phyloP scores from a whole-genome alignment of 1,140 invertebrate species.

The Delia radicum region DNA sequence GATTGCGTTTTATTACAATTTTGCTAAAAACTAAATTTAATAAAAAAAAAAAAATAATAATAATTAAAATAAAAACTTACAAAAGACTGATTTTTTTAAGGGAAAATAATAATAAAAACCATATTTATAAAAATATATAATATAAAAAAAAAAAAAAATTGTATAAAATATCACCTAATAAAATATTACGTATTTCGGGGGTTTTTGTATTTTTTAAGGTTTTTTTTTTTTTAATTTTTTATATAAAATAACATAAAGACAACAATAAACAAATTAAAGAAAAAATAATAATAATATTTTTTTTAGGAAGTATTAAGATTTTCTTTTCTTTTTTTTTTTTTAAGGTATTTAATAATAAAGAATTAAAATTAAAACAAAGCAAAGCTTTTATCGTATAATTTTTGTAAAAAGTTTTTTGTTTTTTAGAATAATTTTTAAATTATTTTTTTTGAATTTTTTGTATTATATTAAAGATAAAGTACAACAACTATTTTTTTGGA shows the following conservation, averaged over 20 bases:
- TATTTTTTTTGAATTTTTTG: conserved; percentile 15
- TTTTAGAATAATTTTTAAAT: conserved; percentile 26
- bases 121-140: not conserved
- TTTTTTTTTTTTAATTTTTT: conserved; percentile 3
- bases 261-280: conserved; percentile 38
- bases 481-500: conserved; percentile 45
- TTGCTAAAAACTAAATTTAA: conserved; percentile 52
- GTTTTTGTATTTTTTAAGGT: conserved; percentile 3
- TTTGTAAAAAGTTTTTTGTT: not conserved
- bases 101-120: not conserved
- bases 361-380: conserved; percentile 45
- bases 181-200: conserved; percentile 10
- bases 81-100: not conserved
- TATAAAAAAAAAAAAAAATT: conserved; percentile 8
- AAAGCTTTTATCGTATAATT: conserved; percentile 38
- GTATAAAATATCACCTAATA: conserved; percentile 22
- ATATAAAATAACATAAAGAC: conserved; percentile 40
- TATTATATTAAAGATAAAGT: conserved; percentile 41
- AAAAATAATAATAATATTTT: conserved; percentile 27
- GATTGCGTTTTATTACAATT: conserved; percentile 51
- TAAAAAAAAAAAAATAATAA: conserved; percentile 19
- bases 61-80: conserved; percentile 10
- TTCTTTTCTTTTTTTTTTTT: conserved; percentile 27
- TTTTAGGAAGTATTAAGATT: conserved; percentile 34
- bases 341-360: conserved; percentile 35